Conservation (phyloP, 2,888 invertebrate genomes). For the Alloscopus bannaensis region DNA sequence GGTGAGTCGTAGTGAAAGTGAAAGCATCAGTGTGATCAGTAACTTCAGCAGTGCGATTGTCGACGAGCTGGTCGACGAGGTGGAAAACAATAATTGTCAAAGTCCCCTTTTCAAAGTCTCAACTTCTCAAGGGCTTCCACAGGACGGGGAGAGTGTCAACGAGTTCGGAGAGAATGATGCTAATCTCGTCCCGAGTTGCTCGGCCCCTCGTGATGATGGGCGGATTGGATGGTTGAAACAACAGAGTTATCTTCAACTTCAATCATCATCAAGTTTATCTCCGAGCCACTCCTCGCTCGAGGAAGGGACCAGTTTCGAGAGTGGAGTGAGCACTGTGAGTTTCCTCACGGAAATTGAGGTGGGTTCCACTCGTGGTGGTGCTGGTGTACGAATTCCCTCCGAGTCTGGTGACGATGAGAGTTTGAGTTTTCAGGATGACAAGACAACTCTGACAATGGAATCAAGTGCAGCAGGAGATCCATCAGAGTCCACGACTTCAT, state of each 20-base stretch:
- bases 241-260: constrained; percentile 19
- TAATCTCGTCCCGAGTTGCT: constrained; percentile 26
- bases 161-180: not conserved
- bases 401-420: not conserved
- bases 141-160: not conserved
- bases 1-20: constrained; percentile 24
- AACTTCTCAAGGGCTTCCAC: constrained; percentile 31
- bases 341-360: constrained; percentile 56
- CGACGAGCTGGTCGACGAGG: constrained; percentile 38
- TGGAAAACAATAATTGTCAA: constrained; percentile 28
- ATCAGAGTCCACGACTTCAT: not conserved
- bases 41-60: constrained; percentile 46
- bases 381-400: not conserved
- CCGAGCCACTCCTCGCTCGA: constrained; percentile 20
- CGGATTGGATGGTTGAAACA: constrained; percentile 28
- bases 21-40: constrained; percentile 5
- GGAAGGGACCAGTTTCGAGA: constrained; percentile 54
- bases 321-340: constrained; percentile 41
- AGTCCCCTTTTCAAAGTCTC: not conserved
- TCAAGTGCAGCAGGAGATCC: constrained; percentile 21
- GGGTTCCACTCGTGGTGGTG: not conserved
- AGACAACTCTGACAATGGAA: constrained; percentile 34
- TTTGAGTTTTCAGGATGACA: constrained; percentile 28
- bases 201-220: not conserved
- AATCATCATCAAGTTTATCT: constrained; percentile 29